Evolutionary conservation across 64 coral and sea anemone genomes (phyloP).

Genomic region (Stichodactyla helianthus): DNA sequence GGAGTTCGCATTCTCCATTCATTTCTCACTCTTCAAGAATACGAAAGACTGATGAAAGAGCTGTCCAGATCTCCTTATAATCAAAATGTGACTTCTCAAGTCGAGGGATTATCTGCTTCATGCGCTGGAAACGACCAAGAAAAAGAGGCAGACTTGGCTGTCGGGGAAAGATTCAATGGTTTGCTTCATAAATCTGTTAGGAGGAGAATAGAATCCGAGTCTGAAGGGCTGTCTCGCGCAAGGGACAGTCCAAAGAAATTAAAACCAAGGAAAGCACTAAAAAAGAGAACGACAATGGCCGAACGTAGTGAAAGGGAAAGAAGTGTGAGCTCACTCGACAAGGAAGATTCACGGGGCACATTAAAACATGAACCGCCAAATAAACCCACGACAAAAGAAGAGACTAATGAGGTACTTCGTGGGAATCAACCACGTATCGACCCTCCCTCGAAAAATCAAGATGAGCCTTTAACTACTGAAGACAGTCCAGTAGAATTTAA

Average conservation of each 20-base stretch:
- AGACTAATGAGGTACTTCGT: not conserved
- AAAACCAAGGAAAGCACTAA: not conserved
- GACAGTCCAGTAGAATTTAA: not conserved
- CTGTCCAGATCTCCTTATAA: constrained; percentile 63
- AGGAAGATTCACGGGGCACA: not conserved
- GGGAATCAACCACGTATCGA: not conserved
- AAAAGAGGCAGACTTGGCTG: not conserved
- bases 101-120: not conserved
- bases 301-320: not conserved
- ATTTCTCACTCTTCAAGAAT: constrained; percentile 64
- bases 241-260: not conserved
- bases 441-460: not conserved
- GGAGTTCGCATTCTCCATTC: constrained; percentile 80
- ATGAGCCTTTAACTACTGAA: not conserved
- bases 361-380: not conserved
- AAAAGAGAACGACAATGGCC: not conserved
- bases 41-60: constrained; percentile 45
- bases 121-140: not conserved
- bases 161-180: not conserved
- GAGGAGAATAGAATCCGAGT: not conserved
- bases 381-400: not conserved
- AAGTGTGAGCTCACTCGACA: not conserved
- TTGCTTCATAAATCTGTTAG: constrained; percentile 6
- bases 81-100: not conserved
- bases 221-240: not conserved